Base-by-base conservation (phyloP, 2,888 invertebrate species). In the Bruchidius siliquastri region DNA sequence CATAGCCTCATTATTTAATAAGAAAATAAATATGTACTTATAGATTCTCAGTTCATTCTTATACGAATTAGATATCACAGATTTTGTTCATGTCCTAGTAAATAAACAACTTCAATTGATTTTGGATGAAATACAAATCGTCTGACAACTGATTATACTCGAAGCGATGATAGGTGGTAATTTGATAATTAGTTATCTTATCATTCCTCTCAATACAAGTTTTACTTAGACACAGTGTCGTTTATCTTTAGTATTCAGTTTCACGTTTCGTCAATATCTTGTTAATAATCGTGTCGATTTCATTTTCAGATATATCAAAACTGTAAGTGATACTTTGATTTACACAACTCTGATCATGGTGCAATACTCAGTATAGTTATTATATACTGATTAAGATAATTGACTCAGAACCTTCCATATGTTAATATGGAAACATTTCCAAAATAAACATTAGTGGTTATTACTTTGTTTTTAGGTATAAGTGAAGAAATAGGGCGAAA, bases 171-270 rank as follows among this genome's bases (percentile, higher is more conserved):
- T 13, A 49, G 18, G 49, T 18, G 49, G 13, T 49, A 49, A 49
- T 72, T 75, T 68, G 71, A 70, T 72, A 69, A 72, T 74, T 72
- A 72, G 8, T 49, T 49, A 49, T 49, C 49, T 49, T 49, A 49
- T 49, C 49, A 49, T 49, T 49, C 49, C 3, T 1, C 8, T 49
- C 49, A 49, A 13, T 49, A 49, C 18, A 18, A 1, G 49, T 13
- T 18, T 49, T 4, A 13, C 49, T 13, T 49, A 49, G 49, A 49
- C 49, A 49, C 49, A 49, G 49, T 49, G 49, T 49, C 49, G 49
- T 49, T 49, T 49, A 49, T 4, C 18, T 3, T 2, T 26, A 26
- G 26, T 26, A 13, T 49, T 49, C 13, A 13, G 0, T 49, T 49
- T 49, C 18, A 8, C 3, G 13, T 49, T 49, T 49, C 49, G 18